Evolutionary conservation across 2,797 vertebrate species (phyloP).

Genomic region (Amniataba percoides): DNA sequence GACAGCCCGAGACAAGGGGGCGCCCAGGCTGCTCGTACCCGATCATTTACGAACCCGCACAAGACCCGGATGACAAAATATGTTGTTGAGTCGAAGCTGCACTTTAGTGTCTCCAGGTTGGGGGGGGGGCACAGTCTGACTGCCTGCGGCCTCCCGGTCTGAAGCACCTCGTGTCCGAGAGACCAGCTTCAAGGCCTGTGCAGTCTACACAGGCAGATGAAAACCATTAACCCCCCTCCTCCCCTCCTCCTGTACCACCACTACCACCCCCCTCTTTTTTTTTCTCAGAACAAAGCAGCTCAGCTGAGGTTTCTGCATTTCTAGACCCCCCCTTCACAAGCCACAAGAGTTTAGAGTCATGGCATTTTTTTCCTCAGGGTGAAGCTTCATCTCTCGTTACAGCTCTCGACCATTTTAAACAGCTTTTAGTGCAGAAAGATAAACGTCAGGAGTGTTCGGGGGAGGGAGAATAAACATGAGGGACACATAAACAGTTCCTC

Average conservation of each 20-base stretch:
- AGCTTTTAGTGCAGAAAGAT: not conserved
- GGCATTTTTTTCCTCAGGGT: slow-evolving; percentile 45
- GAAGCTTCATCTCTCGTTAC: slow-evolving; percentile 35
- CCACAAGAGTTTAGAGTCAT: slow-evolving; percentile 53
- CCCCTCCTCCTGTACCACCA: slow-evolving; percentile 31
- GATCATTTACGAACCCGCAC: slow-evolving; percentile 49
- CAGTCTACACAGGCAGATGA: slow-evolving; percentile 68
- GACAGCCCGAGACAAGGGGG: slow-evolving; percentile 8
- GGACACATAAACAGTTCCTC: slow-evolving; percentile 29
- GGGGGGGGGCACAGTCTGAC: slow-evolving; percentile 12
- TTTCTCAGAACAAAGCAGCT: slow-evolving; percentile 76
- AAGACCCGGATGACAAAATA: slow-evolving; percentile 36
- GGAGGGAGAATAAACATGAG: slow-evolving; percentile 13
- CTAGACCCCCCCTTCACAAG: slow-evolving; percentile 33
- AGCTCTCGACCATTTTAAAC: slow-evolving; percentile 8
- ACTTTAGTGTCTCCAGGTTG: slow-evolving; percentile 30
- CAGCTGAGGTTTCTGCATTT: slow-evolving; percentile 64
- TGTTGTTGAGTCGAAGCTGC: slow-evolving; percentile 42
- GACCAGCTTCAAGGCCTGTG: slow-evolving; percentile 37
- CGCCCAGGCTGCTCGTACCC: slow-evolving; percentile 17
- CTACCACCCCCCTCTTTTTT: not conserved
- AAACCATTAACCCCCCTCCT: slow-evolving; percentile 68
- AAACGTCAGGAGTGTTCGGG: slow-evolving; percentile 8
- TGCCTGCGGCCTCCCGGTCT: slow-evolving; percentile 18
- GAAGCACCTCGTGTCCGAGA: slow-evolving; percentile 44